Base-by-base conservation (phyloP, 2,113 vertebrate genomes). In the Paramisgurnus dabryanus region DNA sequence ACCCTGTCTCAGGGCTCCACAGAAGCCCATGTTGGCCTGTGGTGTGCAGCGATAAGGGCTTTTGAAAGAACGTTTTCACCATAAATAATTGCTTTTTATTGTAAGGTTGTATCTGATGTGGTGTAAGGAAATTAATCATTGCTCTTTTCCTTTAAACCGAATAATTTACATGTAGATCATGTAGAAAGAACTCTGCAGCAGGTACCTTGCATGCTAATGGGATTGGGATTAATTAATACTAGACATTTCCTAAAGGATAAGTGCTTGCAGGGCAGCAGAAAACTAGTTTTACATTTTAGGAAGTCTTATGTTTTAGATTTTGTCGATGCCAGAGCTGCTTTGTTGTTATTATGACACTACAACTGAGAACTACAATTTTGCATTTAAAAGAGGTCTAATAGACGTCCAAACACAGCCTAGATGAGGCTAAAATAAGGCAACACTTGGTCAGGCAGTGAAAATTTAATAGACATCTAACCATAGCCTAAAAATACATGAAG, bases 71-170 rank as follows among this genome's bases (percentile, higher is more conserved):
- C 43, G 18, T 65, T 49, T 53, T 65, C 45, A 40, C 61, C 60
- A 76, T 43, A 34, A 76, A 61, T 66, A 76, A 75, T 75, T 75
- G 72, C 41, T 49, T 75, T 75, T 63, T 13, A 76, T 76, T 64
- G 58, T 76, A 49, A 63, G 41, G 13, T 40, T 65, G 47, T 50
- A 55, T 76, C 74, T 66, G 27, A 66, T 76, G 40, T 34, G 10
- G 43, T 41, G 45, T 66, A 39, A 0, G 5, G 27, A 65, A 55
- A 66, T 76, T 6, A 66, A 76, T 76, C 18, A 0, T 12, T 27
- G 27, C 39, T 17, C n/a, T 64, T 9, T 47, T 53, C 4, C 45
- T 66, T 45, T 76, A 7, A 39, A 12, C 6, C 49, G 27, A 27
- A 63, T 13, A 39, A 13, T 76, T 11, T 66, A 53, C 22, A 39